Base-by-base conservation (phyloP, 2,888 invertebrate genomes). In the Sabatieria punctata region DNA sequence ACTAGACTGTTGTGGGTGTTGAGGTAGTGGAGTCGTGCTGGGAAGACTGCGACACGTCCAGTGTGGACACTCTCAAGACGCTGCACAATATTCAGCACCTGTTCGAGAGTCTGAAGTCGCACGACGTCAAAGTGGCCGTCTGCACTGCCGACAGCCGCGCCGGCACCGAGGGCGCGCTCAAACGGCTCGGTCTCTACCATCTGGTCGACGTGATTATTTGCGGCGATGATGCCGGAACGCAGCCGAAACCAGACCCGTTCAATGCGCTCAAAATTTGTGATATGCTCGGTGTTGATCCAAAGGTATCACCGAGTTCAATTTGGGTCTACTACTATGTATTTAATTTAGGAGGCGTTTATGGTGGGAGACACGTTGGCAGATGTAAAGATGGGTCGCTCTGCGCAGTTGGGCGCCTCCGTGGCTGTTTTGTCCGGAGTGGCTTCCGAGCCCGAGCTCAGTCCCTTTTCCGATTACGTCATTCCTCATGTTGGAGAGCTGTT, bases 291-390 rank as follows among this genome's bases (percentile, higher is more conserved):
- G 54, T 62, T 1, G 49, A 55, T 6, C 60, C 59, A 19, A 51
- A 55, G 49, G 60, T 56, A 19, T 41, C 8, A 30, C 30, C 15
- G 30, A 30, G 30, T 15, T 8, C 30, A 30, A 8, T 15, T 15
- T 15, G 30, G 30, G 30, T 15, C 8, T 30, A 30, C 30, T 30
- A 11, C 8, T n/a, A n/a, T n/a, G n/a, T n/a, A n/a, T n/a, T n/a
- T n/a, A n/a, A n/a, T n/a, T n/a, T n/a, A 60, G 56, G 55, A 64
- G 35, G 56, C 69, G 2, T 61, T 64, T 8, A 68, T 70, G 67
- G 68, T 70, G 4, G 70, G 70, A 2, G 70, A 70, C 54, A 69
- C 69, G 4, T 57, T 63, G 36, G 68, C 68, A 1, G 70, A 70
- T 53, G 63, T 70, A 49, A 64, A 64, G 26, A 68, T 70, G 66